Evolutionary conservation across 2,888 invertebrate species (phyloP), one percentile per base, ranked within the genome.

Genomic region (Geotrupes spiniger): DNA sequence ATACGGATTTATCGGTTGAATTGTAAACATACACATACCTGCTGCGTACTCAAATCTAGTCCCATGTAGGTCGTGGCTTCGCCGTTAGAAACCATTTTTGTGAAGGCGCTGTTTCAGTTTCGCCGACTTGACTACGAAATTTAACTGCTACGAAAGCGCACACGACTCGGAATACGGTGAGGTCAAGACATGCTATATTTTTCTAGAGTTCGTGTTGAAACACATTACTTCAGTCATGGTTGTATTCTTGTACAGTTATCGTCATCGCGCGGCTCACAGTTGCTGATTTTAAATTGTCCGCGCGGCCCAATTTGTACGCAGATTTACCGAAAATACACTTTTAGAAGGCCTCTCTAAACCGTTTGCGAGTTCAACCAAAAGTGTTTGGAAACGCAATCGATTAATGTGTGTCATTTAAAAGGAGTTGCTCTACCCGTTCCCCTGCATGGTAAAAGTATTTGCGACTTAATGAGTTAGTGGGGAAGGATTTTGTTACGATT

Each of bases 1-100:
- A 36, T n/a, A n/a, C 36, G 4, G 31, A 36, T 36, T 11, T 11
- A 33, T 36, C 9, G 14, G 12, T 33, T 11, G 4, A 36, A 14
- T 27, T 27, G 5, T 49, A 16, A 2, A n/a, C n/a, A n/a, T 25
- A 29, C 42, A 70, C 76, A 73, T 75, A 89, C 91, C 83, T 88
- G 87, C 75, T 92, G 91, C 12, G 92, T 91, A 71, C 91, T 91
- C 68, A 91, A 81, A 78, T 92, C 92, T 63, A 92, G 80, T 49
- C 91, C 91, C 63, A 92, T 78, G 77, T 84, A 91, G 60, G 84
- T 83, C 42, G 63, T 60, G 43, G 63, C 61, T 37, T 59, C 60
- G 28, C 45, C 54, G 51, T 54, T 52, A 12, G 36, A 46, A 10
- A 11, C 46, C 46, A 46, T 47, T 15, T 9, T 14, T 26, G 31